phyloP scores from a whole-genome alignment of 2,888 invertebrate genomes.

The Scotopteryx bipunctaria region DNA sequence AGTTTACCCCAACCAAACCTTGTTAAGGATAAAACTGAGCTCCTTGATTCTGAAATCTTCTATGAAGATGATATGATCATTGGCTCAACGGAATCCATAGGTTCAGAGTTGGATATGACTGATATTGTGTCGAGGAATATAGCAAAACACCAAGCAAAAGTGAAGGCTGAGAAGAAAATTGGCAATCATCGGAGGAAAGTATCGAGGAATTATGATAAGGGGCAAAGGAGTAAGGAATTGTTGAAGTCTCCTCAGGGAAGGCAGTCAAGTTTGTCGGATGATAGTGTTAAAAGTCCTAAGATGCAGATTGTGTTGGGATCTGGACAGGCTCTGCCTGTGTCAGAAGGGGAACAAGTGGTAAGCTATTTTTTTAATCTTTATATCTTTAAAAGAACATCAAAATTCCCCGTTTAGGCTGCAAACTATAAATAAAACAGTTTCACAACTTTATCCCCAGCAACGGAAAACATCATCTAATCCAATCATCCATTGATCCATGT shows the following conservation, averaged over 20 bases:
- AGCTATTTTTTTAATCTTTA: too few species aligned
- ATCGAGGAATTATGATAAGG: conserved; percentile 58
- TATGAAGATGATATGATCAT: conserved; percentile 69
- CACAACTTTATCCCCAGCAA: too few species aligned
- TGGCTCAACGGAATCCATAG: conserved; percentile 68
- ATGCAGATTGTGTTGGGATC: conserved; percentile 80
- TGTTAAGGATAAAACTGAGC: conserved; percentile 38
- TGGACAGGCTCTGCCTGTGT: conserved; percentile 80
- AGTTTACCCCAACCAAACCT: conserved; percentile 51
- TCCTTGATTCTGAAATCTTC: conserved; percentile 60
- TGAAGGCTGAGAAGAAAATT: conserved; percentile 61
- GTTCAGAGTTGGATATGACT: conserved; percentile 55
- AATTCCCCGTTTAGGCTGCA: too few species aligned
- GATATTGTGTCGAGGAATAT: conserved; percentile 56
- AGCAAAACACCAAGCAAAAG: conserved; percentile 53
- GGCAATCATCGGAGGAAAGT: conserved; percentile 75
- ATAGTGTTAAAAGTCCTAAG: conserved; percentile 68
- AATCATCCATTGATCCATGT: too few species aligned
- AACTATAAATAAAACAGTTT: too few species aligned
- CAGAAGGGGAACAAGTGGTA: conserved; percentile 85
- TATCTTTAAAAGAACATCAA: too few species aligned
- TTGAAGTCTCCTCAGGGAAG: conserved; percentile 62
- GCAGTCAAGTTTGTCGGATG: conserved; percentile 64
- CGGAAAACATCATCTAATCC: too few species aligned
- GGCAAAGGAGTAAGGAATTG: conserved; percentile 56